phyloP scores from a whole-genome alignment of 2,113 vertebrate species.

The Papio anubis region DNA sequence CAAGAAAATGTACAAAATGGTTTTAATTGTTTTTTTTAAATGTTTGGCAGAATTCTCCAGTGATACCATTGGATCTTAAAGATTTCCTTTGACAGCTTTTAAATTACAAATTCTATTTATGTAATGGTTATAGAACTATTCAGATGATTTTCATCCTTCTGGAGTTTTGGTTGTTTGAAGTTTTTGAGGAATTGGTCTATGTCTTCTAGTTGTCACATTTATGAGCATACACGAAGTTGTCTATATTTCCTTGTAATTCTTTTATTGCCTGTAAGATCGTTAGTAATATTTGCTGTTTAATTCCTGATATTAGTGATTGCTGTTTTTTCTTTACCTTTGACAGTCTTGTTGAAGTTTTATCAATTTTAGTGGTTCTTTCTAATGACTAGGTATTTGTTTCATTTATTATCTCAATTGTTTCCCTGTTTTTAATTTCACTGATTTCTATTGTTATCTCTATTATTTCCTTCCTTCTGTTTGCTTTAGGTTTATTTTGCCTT shows the following conservation, averaged over 20 bases:
- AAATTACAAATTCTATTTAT: not conserved
- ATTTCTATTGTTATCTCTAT: not conserved
- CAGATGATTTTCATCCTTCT: not conserved
- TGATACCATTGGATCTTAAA: not conserved
- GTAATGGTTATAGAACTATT: not conserved
- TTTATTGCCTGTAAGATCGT: not conserved
- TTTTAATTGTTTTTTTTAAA: not conserved
- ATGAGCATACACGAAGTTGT: not conserved
- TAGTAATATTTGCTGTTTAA: not conserved
- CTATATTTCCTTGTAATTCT: not conserved
- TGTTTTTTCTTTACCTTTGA: not conserved
- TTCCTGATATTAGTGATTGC: not conserved
- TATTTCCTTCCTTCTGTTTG: not conserved
- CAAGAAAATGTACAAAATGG: not conserved
- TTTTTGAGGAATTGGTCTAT: not conserved
- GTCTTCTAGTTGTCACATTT: not conserved
- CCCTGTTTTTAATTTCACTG: not conserved
- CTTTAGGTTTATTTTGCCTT: not conserved
- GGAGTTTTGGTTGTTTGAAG: not conserved
- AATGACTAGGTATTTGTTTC: not conserved
- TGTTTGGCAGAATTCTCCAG: not conserved
- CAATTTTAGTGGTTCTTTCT: not conserved
- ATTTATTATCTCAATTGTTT: not conserved
- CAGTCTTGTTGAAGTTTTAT: not conserved
- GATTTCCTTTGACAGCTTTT: not conserved